Evolutionary conservation across 2,888 invertebrate species (phyloP), one percentile per base, ranked within the genome.

Genomic region (Lithophane socia): DNA sequence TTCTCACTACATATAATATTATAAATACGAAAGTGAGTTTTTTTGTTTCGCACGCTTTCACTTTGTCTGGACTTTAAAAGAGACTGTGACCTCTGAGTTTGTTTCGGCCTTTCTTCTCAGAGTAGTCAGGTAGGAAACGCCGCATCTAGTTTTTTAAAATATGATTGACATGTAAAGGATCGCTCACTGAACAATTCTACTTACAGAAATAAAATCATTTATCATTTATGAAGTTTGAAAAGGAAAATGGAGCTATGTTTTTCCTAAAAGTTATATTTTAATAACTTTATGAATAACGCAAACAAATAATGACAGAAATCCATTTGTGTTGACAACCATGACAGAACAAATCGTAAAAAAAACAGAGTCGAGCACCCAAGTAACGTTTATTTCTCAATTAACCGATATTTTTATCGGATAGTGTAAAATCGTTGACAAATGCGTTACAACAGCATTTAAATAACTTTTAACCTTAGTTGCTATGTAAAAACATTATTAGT

Each of bases 371-470:
- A 63, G 63, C 77, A 82, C 77, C 52, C 29, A 79, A 79, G 42
- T 66, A 64, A 10, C 42, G 66, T 52, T 65, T 56, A 37, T 80
- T 80, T 58, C 84, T 44, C 60, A 80, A 80, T 69, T 49, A 80
- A 37, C 29, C 37, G 18, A 68, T 64, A 68, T 64, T 81, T 56
- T 68, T 70, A 64, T n/a, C 37, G 10, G 49, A 13, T 24, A 64
- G 44, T 79, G 54, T 67, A 49, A 80, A 79, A 60, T 80, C 18
- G 16, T 58, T 74, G 4, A 42, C 58, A 70, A 80, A 84, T 42
- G 42, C 54, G n/a, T 81, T 84, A 24, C 66, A 63, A 74, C 74
- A 81, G 7, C 10, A 47, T 80, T 70, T 0, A 73, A 81, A 67
- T 60, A 58, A 68, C 54, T 73, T 73, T 56, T 73, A 66, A 70